These are phyloP conservation scores for Galemys pyrenaicus DNA, from an alignment of 2,113 vertebrate genomes.

Conservation along the genomic window DNA sequence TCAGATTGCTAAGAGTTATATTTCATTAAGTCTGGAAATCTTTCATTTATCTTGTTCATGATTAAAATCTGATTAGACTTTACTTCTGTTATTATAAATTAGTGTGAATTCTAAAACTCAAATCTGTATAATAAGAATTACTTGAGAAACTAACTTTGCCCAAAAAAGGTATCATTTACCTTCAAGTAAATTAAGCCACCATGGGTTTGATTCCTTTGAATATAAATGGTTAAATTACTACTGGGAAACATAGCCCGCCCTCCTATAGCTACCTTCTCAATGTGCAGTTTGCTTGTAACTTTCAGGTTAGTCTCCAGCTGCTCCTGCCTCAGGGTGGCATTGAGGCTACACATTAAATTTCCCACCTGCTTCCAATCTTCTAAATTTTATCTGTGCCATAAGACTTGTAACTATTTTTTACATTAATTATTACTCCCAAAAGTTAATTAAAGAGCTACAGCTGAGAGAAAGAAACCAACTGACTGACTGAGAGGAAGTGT, in stretches of 20 bases:
- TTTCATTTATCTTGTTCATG: conserved; percentile 10
- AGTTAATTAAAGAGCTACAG: conserved; percentile 70
- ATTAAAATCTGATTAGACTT: conserved; percentile 28
- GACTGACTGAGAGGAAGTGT: conserved; percentile 54
- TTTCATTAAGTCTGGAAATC: background rate
- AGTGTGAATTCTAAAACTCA: conserved; percentile 2
- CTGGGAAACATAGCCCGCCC: background rate
- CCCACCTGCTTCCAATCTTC: conserved; percentile 54
- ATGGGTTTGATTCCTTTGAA: conserved; percentile 38
- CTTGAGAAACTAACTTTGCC: conserved; percentile 30
- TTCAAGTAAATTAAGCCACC: conserved; percentile 33
- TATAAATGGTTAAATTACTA: background rate
- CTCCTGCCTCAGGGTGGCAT: background rate
- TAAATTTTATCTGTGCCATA: background rate
- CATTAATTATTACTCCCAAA: conserved; percentile 65
- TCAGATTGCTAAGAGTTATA: conserved; percentile 5
- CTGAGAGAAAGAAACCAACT: conserved; percentile 38
- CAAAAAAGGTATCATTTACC: conserved; percentile 10
- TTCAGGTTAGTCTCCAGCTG: conserved; percentile 28
- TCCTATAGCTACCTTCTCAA: background rate
- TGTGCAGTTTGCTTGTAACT: background rate
- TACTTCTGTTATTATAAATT: background rate
- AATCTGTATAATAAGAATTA: conserved; percentile 16
- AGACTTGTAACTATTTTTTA: conserved; percentile 59
- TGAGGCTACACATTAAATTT: background rate